A percentile compares a stretch with the other conserved stretches of the same genome.
Conservation (phyloP, 2,797 vertebrate species). For the Danio jaintianensis region DNA sequence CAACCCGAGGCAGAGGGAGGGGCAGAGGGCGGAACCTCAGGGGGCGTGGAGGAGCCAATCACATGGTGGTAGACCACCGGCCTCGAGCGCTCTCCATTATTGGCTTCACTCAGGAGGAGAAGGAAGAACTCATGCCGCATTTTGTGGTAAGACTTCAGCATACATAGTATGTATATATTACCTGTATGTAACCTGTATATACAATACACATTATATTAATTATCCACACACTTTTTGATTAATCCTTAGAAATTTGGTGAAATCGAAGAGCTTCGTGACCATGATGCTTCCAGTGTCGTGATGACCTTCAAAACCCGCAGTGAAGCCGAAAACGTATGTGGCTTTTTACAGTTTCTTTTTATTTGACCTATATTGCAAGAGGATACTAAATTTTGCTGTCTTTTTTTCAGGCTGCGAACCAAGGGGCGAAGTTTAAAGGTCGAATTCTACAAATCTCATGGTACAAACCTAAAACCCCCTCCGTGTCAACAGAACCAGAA, state of each 20-base stretch:
- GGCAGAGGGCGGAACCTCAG: constrained; percentile 87
- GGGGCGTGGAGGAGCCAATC: constrained; percentile 82
- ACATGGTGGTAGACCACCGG: constrained; percentile 96
- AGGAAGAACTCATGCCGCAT: constrained; percentile 93
- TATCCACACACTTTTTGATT: background rate
- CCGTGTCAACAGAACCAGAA: constrained; percentile 90
- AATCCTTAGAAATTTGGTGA: constrained; percentile 87
- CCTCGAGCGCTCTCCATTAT: constrained; percentile 88
- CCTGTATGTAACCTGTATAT: background rate
- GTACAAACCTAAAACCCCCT: constrained; percentile 96
- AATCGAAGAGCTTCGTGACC: constrained; percentile 88
- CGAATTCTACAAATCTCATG: constrained; percentile 93
- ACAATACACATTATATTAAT: too few species aligned
- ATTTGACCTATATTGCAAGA: background rate
- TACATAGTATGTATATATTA: background rate
- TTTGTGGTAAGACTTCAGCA: constrained; percentile 87
- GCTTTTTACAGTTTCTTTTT: background rate
- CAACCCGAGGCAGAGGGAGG: constrained; percentile 78
- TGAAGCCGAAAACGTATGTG: constrained; percentile 88
- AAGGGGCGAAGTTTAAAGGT: constrained; percentile 96
- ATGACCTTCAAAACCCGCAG: constrained; percentile 90
- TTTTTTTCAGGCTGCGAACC: constrained; percentile 87
- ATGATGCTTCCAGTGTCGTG: constrained; percentile 86
- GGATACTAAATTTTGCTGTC: background rate
- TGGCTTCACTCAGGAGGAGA: constrained; percentile 90